phyloP scores from a whole-genome alignment of 2,797 vertebrate genomes.

The Podarcis lilfordi region DNA sequence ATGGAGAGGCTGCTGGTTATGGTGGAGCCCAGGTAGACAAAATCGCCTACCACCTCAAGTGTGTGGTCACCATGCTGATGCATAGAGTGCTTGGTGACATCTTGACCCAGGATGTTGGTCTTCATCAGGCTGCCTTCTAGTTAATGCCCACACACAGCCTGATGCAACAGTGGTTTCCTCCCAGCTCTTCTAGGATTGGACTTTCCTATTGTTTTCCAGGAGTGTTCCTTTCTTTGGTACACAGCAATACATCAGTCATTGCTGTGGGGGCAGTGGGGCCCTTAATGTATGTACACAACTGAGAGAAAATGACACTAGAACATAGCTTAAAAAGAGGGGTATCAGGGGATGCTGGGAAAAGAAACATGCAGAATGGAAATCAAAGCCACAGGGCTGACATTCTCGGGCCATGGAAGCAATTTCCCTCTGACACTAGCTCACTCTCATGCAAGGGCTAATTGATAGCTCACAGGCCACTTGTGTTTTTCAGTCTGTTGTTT shows the following conservation, averaged over 20 bases:
- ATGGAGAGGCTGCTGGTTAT: too few relatives aligned
- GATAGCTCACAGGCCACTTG: constrained; percentile 65
- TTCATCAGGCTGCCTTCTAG: not conserved
- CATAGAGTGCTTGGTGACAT: too few relatives aligned
- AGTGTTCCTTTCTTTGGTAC: not conserved
- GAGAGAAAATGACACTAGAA: not conserved
- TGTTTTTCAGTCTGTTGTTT: constrained; percentile 74
- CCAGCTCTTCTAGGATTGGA: too few relatives aligned
- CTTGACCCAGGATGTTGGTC: too few relatives aligned
- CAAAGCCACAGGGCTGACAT: constrained; percentile 24
- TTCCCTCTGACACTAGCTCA: constrained; percentile 62
- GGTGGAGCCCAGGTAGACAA: too few relatives aligned
- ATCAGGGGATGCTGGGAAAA: not conserved
- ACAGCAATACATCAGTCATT: not conserved
- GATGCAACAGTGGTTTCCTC: not conserved
- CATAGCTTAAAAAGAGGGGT: not conserved
- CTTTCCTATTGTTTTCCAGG: not conserved
- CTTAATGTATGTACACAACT: not conserved
- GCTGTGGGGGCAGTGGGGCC: not conserved
- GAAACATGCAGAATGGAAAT: too few relatives aligned
- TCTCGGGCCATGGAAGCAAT: constrained; percentile 41
- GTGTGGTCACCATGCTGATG: too few relatives aligned
- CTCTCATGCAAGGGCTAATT: constrained; percentile 64
- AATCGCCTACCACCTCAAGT: too few relatives aligned
- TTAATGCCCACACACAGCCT: not conserved